Percentiles rank a stretch among this genome's conserved stretches.
Evolutionary conservation across 2,113 vertebrate species (phyloP).

Genomic region (Marcusenius ussheri): DNA sequence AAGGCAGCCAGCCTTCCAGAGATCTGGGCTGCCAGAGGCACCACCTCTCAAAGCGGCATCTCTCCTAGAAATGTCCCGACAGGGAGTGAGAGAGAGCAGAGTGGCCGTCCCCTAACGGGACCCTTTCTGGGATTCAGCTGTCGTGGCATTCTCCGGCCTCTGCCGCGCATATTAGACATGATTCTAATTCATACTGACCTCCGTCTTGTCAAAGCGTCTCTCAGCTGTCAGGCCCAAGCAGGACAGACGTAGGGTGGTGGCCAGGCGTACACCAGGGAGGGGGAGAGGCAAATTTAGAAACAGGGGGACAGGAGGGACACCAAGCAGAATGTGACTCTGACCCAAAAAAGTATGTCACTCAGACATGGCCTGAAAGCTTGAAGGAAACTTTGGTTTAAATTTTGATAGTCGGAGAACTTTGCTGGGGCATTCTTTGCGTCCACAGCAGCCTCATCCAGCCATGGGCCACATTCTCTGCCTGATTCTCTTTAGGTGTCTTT

Average conservation of each 20-base stretch:
- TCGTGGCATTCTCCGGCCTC: background rate
- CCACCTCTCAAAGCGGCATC: background rate
- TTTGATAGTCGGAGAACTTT: background rate
- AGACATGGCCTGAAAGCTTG: background rate
- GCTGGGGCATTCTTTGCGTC: background rate
- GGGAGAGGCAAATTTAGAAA: conserved; percentile 7
- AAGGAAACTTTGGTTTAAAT: background rate
- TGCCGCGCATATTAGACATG: conserved; percentile 9
- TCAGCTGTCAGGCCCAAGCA: conserved; percentile 9
- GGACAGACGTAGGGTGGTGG: background rate
- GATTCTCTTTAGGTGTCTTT: background rate
- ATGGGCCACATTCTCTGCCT: background rate
- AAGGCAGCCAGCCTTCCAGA: background rate
- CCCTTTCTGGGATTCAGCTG: conserved; percentile 12
- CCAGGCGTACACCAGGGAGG: background rate
- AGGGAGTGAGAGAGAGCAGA: background rate
- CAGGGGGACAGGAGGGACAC: background rate
- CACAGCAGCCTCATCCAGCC: background rate
- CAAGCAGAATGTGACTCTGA: background rate
- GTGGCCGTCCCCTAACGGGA: background rate
- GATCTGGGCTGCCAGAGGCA: background rate
- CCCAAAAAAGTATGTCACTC: background rate
- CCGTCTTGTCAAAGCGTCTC: background rate
- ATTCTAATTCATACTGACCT: conserved; percentile 1
- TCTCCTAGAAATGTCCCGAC: background rate